phyloP scores from a whole-genome alignment of 1,140 invertebrate genomes.

The Brachionus sp. region DNA sequence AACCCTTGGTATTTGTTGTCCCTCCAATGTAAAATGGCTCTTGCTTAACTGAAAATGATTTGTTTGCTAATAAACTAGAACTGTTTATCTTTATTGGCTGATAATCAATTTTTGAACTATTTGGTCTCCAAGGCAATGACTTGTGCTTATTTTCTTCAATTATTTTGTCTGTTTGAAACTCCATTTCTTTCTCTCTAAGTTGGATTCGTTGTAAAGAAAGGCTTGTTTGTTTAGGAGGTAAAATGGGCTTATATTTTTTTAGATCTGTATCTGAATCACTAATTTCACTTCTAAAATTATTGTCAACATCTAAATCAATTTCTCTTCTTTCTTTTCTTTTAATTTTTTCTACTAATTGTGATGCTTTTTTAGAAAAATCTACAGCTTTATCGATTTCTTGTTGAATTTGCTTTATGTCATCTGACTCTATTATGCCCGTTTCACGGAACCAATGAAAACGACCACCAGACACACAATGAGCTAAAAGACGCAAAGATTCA shows the following conservation, averaged over 20 bases:
- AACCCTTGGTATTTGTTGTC: conserved; percentile 48
- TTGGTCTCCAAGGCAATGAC: conserved; percentile 22
- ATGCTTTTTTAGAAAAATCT: conserved; percentile 58
- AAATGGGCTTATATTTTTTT: conserved; percentile 47
- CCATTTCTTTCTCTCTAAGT: conserved; percentile 26
- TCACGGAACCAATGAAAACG: conserved; percentile 61
- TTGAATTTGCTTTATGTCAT: conserved; percentile 57
- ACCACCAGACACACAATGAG: conserved; percentile 49
- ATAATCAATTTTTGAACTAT: conserved; percentile 1
- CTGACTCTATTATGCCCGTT: conserved; percentile 61
- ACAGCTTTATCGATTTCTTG: conserved; percentile 58
- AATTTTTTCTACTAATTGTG: conserved; percentile 56
- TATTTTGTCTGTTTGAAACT: conserved; percentile 27
- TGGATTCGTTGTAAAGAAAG: conserved; percentile 48
- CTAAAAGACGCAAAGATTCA: conserved; percentile 54
- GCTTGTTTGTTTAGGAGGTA: conserved; percentile 48
- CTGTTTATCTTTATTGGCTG: not conserved
- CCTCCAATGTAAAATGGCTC: conserved; percentile 37
- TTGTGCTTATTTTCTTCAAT: conserved; percentile 15
- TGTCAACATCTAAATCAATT: conserved; percentile 49
- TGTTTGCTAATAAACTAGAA: not conserved
- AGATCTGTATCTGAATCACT: not conserved
- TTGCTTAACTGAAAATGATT: not conserved
- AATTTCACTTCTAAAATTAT: not conserved
- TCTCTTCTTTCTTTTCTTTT: conserved; percentile 54